Evolutionary conservation across 2,113 vertebrate genomes (phyloP).

Genomic region (Engraulis encrasicolus): DNA sequence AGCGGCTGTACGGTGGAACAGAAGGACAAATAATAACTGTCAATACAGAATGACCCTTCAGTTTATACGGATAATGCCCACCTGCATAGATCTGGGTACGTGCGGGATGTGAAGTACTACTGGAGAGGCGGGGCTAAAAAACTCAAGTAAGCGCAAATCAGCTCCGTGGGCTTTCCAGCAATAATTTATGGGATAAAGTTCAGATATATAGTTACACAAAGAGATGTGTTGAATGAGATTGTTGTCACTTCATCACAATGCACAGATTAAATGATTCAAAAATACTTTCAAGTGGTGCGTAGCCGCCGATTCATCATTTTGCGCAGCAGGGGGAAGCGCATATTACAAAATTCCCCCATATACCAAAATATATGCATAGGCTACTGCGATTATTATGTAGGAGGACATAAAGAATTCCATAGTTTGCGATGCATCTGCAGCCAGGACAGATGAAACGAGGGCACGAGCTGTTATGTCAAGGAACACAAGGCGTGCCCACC

Average conservation of each 20-base stretch:
- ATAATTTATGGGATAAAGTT: neutral
- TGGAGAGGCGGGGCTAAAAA: conserved; percentile 18
- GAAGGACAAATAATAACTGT: neutral
- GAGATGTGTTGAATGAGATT: neutral
- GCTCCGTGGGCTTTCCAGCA: neutral
- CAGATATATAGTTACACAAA: neutral
- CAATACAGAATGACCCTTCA: neutral
- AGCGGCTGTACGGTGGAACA: neutral
- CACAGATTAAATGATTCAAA: neutral
- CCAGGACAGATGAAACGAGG: neutral
- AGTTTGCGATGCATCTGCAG: neutral
- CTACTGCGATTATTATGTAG: neutral
- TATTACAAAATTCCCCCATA: neutral
- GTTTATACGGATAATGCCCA: neutral
- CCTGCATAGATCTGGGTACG: conserved; percentile 58
- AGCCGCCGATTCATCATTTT: neutral
- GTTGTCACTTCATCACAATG: neutral
- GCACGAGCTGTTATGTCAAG: neutral
- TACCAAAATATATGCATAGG: neutral
- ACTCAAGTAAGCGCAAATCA: neutral
- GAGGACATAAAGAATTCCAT: neutral
- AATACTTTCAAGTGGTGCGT: neutral
- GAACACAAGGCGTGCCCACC: conserved; percentile 58
- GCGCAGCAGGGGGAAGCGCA: neutral
- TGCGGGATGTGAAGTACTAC: conserved; percentile 65